phyloP scores from a whole-genome alignment of 2,888 invertebrate genomes.

The Trichacis sp. region DNA sequence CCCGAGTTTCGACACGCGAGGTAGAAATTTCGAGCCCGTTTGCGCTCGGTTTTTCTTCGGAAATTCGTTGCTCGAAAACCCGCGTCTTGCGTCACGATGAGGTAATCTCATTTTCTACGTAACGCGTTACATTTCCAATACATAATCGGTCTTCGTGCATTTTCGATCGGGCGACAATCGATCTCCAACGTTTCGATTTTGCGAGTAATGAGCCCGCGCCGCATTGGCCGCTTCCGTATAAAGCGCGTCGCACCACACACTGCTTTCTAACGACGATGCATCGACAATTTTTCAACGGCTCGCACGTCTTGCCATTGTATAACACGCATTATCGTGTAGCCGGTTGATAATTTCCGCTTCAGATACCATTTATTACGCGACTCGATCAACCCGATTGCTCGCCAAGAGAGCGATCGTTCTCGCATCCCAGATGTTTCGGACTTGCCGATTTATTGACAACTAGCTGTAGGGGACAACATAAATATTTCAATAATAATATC shows the following conservation, averaged over 20 bases:
- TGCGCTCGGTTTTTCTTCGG: not conserved
- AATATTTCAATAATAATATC: no score
- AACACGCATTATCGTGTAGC: constrained; percentile 30
- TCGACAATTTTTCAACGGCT: constrained; percentile 26
- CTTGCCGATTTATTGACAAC: no score
- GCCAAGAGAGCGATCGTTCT: no score
- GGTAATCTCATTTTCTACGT: not conserved
- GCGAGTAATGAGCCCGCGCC: constrained; percentile 30
- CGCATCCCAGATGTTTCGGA: no score
- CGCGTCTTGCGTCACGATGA: not conserved
- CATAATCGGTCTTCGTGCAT: not conserved
- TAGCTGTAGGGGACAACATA: no score
- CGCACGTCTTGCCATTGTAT: constrained; percentile 23
- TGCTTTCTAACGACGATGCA: constrained; percentile 41
- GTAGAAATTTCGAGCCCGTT: no score
- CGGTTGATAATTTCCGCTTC: constrained; percentile 37
- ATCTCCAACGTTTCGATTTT: constrained; percentile 8
- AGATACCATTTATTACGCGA: constrained; percentile 31
- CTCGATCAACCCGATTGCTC: constrained; percentile 13
- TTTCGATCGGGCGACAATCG: constrained; percentile 1
- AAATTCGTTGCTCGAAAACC: not conserved
- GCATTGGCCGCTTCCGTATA: constrained; percentile 28
- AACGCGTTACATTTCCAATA: not conserved
- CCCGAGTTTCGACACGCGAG: no score
- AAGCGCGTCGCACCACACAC: not conserved